Evolutionary conservation across 2,113 vertebrate species (phyloP), one percentile per base, ranked within the genome.

Genomic region (Cichladusa arquata): DNA sequence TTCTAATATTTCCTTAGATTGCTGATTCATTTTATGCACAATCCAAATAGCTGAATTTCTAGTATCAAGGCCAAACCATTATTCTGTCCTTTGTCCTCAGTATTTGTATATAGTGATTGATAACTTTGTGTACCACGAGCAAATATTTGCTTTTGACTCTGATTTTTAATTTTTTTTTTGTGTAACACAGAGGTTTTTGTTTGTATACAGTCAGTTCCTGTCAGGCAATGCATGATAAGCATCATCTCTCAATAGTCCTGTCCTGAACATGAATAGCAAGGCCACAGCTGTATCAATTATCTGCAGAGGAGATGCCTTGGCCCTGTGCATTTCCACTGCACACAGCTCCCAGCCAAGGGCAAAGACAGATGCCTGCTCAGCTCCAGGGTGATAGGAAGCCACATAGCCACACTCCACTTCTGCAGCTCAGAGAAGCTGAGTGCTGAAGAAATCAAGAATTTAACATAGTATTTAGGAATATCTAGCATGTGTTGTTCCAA

Each of bases 331-430:
- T 78, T 77, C 15, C 34, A 64, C 42, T 16, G 38, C 22, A 19
- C 6, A 2, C 12, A 31, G 0, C 42, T 44, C 57, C 71, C 48
- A 82, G 12, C 2, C 6, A 18, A 53, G 9, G 17, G 26, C 50
- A 56, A 25, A 40, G 64, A 25, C 11, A 31, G 15, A 4, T 8
- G 8, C 24, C 48, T 4, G 0, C 58, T 69, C 54, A 25, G 24
- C 31, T 48, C 45, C 64, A 38, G 20, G 10, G 20, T 26, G 24
- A 40, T 4, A 29, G 44, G 19, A 44, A 19, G 5, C 51, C 50
- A 34, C 20, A 20, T 4, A 14, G 22, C n/a, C 22, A 42, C 40
- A 6, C 6, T 19, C 13, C 0, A 0, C 33, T 44, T 86, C 71
- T 25, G 48, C 67, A 38, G 25, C 48, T 67, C 67, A 36, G 28